These are phyloP conservation scores for Microchrysa polita DNA, from an alignment of 2,888 invertebrate genomes.

Conservation along the genomic window DNA sequence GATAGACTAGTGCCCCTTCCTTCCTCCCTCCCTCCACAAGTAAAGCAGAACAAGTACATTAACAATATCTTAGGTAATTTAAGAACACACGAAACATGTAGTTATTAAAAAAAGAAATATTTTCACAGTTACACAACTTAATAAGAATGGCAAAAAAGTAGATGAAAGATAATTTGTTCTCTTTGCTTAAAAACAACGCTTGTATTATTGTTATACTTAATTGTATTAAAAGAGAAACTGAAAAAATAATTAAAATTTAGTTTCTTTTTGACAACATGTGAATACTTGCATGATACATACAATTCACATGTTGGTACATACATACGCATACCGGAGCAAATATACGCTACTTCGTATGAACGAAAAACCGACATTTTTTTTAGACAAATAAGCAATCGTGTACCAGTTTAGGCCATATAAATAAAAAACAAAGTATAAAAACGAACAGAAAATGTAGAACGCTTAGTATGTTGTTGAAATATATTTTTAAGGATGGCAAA, in stretches of 20 bases:
- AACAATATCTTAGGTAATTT: neutral
- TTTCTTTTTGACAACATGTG: too few relatives aligned
- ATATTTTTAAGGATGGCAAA: neutral
- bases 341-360: too few relatives aligned
- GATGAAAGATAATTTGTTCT: neutral
- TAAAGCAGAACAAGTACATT: constrained; percentile 8
- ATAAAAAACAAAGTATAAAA: too few relatives aligned
- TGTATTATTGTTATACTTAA: constrained; percentile 11
- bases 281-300: too few relatives aligned
- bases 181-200: constrained; percentile 4
- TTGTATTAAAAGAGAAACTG: neutral
- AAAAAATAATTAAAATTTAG: neutral
- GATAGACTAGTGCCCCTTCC: too few relatives aligned
- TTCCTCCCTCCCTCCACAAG: too few relatives aligned
- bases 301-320: too few relatives aligned
- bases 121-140: neutral
- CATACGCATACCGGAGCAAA: too few relatives aligned
- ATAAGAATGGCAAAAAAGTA: neutral
- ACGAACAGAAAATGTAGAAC: neutral
- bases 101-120: neutral
- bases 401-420: neutral
- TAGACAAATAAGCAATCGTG: neutral
- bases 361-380: neutral
- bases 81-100: neutral
- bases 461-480: neutral